Evolutionary conservation across 2,113 vertebrate species (phyloP), one percentile per base, ranked within the genome.

Genomic region (Microcebus ravelobensis): DNA sequence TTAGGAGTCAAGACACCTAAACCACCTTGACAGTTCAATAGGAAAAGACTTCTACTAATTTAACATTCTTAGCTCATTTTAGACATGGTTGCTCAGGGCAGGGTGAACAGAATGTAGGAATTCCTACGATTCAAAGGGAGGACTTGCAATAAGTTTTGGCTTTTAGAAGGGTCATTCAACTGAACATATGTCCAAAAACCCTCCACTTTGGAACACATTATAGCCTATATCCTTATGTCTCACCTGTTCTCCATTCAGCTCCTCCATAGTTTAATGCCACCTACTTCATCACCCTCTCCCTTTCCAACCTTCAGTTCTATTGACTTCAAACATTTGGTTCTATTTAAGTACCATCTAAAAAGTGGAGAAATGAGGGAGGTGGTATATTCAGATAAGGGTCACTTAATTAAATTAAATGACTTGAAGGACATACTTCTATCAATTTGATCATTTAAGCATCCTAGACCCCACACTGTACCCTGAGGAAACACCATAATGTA

Each of bases 21-120:
- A 31, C 83, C 5, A 71, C 27, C 36, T 83, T 34, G 11, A 68
- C 18, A 65, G 11, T 5, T 77, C 6, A 57, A 55, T 36, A 27
- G 5, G 65, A 65, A 57, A 91, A 67, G 23, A 12, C 29, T 27
- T 76, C 74, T 45, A n/a, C 42, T 91, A 55, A 86, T 39, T 57
- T 71, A 83, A 59, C 2, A 63, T 23, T 77, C 23, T 27, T 45
- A 29, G 23, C 2, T 17, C 21, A 42, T 88, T 57, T 73, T 45
- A 65, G 29, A 12, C 31, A 42, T 18, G 29, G 8, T 39, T 57
- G 15, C 14, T 39, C 5, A 15, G 14, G 1, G 2, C 6, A 0
- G 18, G 25, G 50, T 39, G 1, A 0, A 1, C 6, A 10, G 20
- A 48, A 59, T 17, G 23, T 5, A 31, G 61, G 55, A 42, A 57